phyloP scores from a whole-genome alignment of 2,888 invertebrate genomes.

The Drymonia ruficornis region DNA sequence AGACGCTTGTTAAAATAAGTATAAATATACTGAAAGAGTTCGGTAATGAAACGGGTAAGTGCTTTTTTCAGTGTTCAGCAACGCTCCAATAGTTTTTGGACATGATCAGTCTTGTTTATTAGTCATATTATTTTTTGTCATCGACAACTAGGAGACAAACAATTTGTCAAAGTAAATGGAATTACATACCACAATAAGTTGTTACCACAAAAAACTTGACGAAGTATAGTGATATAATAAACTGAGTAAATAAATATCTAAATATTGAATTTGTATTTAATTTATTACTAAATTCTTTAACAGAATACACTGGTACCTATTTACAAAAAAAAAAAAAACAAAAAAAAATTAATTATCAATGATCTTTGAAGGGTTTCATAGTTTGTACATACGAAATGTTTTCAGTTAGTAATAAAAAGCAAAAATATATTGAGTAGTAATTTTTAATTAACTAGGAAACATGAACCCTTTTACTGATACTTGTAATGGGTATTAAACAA shows the following conservation, averaged over 20 bases:
- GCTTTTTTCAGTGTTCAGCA: background rate
- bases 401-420: too few species aligned
- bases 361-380: too few species aligned
- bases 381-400: too few species aligned
- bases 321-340: too few species aligned
- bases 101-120: conserved; percentile 5
- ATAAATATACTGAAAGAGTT: background rate
- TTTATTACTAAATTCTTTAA: too few species aligned
- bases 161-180: background rate
- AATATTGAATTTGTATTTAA: too few species aligned
- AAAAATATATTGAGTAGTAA: too few species aligned
- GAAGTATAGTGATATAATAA: too few species aligned
- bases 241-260: too few species aligned
- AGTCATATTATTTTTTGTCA: background rate
- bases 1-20: conserved; percentile 3
- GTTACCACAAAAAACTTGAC: background rate
- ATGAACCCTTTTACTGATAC: background rate
- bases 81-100: conserved; percentile 1
- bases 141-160: background rate
- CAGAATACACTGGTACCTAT: too few species aligned
- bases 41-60: conserved; percentile 6
- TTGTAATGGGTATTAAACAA: background rate
- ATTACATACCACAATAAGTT: background rate
- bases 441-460: too few species aligned
- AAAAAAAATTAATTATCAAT: too few species aligned